Evolutionary conservation across 2,797 vertebrate species (phyloP).

Genomic region (Sparus aurata): DNA sequence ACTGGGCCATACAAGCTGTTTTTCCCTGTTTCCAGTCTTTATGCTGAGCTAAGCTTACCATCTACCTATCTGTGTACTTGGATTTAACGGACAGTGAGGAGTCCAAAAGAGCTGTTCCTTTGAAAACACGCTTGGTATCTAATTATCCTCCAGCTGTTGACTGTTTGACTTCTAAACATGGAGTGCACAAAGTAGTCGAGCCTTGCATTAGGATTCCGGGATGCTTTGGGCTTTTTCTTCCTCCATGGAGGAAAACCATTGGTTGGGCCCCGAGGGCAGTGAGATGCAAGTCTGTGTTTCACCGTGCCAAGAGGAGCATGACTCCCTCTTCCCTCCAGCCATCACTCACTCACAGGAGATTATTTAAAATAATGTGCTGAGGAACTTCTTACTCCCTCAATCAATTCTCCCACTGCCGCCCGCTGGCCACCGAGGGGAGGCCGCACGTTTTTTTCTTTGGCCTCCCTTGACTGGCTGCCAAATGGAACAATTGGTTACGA

Average conservation of each 20-base stretch:
- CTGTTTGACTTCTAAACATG: constrained; percentile 10
- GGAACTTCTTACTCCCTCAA: constrained; percentile 63
- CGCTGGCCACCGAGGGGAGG: constrained; percentile 49
- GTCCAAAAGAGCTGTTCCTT: constrained; percentile 2
- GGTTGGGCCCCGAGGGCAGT: constrained; percentile 16
- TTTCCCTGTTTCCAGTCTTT: background rate
- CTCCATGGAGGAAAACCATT: constrained; percentile 27
- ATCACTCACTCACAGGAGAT: constrained; percentile 66
- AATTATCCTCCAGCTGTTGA: constrained; percentile 12
- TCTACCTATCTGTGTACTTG: background rate
- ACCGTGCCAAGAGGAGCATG: constrained; percentile 35
- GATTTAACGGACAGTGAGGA: background rate
- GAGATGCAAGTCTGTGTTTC: constrained; percentile 44
- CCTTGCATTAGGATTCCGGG: constrained; percentile 23
- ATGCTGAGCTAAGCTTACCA: background rate
- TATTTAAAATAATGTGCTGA: constrained; percentile 70
- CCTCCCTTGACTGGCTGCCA: constrained; percentile 74
- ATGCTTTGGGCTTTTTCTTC: constrained; percentile 35
- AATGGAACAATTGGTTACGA: constrained; percentile 80
- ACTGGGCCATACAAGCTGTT: too few species aligned
- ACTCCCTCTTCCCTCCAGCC: constrained; percentile 49
- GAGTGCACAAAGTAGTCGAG: constrained; percentile 11
- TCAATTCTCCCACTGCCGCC: constrained; percentile 70
- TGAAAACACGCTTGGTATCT: constrained; percentile 9
- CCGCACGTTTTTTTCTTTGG: constrained; percentile 29